Conservation (phyloP, 2,888 invertebrate genomes). For the Cosmorhoe ocellata region DNA sequence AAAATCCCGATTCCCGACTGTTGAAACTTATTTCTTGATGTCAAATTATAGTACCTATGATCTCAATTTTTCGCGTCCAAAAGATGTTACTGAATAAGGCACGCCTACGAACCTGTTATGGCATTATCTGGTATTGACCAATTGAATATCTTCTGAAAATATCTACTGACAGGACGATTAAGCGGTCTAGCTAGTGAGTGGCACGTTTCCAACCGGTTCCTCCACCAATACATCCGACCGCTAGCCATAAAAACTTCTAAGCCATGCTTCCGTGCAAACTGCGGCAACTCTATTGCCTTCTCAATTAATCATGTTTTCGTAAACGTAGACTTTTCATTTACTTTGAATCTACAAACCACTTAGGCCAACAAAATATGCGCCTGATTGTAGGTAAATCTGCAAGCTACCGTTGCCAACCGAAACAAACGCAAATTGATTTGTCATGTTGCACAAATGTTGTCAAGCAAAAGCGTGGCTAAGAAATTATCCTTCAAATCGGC, state of each 20-base stretch:
- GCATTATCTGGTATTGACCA: conserved; percentile 24
- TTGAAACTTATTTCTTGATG: neutral
- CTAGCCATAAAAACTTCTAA: conserved; percentile 32
- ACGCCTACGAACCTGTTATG: conserved; percentile 16
- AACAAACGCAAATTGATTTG: conserved; percentile 28
- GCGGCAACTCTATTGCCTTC: conserved; percentile 1
- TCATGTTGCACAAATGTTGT: conserved; percentile 5
- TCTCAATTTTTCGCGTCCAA: neutral
- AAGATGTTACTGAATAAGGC: conserved; percentile 5
- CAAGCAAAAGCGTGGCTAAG: conserved; percentile 16
- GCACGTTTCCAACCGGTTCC: conserved; percentile 36
- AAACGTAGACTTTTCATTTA: neutral
- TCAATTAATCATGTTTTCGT: conserved; percentile 11
- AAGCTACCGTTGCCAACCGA: conserved; percentile 22
- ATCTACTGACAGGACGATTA: conserved; percentile 27
- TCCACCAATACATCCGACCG: conserved; percentile 30
- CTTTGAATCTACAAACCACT: conserved; percentile 5
- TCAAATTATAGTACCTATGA: neutral
- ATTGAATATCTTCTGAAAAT: conserved; percentile 21
- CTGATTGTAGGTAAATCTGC: conserved; percentile 32
- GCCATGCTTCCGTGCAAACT: conserved; percentile 23
- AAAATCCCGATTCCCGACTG: too few species aligned
- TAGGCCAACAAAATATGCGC: conserved; percentile 17
- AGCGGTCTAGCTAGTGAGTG: conserved; percentile 31
- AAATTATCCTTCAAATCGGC: conserved; percentile 24